Percentiles rank a stretch among this genome's conserved stretches.
Evolutionary conservation across 2,113 vertebrate genomes (phyloP).

Genomic region (Callaeas wilsoni): DNA sequence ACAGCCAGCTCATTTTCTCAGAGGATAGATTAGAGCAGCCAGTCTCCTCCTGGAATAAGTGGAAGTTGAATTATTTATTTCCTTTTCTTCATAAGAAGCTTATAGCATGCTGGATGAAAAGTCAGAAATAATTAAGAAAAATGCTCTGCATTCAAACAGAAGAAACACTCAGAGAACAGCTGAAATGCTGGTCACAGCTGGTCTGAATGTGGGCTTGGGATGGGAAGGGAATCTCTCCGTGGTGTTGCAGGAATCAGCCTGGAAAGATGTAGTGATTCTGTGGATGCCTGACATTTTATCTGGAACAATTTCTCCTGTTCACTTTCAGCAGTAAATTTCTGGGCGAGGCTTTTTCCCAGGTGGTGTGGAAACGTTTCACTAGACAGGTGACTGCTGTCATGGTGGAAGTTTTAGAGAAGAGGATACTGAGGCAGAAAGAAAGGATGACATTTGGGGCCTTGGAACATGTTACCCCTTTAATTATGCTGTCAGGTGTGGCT

Average conservation of each 20-base stretch:
- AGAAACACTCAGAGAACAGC: neutral
- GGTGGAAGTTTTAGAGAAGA: neutral
- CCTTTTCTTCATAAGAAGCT: slow-evolving; percentile 64
- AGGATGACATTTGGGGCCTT: neutral
- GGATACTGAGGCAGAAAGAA: neutral
- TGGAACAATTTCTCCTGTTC: neutral
- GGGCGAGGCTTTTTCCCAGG: neutral
- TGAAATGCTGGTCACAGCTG: neutral
- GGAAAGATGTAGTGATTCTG: neutral
- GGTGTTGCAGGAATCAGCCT: neutral
- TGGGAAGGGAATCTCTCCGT: neutral
- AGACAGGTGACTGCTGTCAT: neutral
- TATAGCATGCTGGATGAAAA: slow-evolving; percentile 61
- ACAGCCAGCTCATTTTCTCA: slow-evolving; percentile 64
- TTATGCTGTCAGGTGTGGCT: neutral
- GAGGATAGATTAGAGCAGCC: slow-evolving; percentile 65
- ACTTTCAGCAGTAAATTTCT: neutral
- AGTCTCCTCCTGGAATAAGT: slow-evolving; percentile 57
- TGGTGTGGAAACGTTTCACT: neutral
- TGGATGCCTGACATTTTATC: neutral
- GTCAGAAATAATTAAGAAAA: slow-evolving; percentile 70
- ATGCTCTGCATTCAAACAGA: neutral
- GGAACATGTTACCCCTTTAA: neutral
- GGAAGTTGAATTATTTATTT: slow-evolving; percentile 70
- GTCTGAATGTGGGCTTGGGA: neutral